Evolutionary conservation across 2,888 invertebrate species (phyloP), one percentile per base, ranked within the genome.

Genomic region (Calliopum simillimum): DNA sequence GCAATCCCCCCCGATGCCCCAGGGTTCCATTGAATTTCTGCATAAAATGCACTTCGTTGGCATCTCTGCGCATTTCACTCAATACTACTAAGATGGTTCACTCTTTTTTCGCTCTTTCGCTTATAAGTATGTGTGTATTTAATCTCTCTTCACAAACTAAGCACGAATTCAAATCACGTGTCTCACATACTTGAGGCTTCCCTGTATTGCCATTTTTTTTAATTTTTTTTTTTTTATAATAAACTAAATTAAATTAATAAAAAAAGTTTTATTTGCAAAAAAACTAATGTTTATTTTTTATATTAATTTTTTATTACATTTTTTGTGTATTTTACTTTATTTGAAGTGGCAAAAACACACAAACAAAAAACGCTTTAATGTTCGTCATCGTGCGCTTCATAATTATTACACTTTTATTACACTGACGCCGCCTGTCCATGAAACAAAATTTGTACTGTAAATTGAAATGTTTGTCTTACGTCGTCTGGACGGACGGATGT

Each of bases 141-240:
- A 33, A 8, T 8, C 33, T 33, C 33, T 33, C 33, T 33, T 33
- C 8, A 8, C 11, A 1, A 41, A 6, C 19, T 13, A 8, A 46
- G 3, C 61, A 46, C 46, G 19, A 53, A 65, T 55, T 65, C 53
- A 65, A 65, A 65, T 65, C 65, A 65, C 65, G 65, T 65, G 65
- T 65, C 12, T 53, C 53, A n/a, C 61, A 61, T 61, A 44, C 44
- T 61, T 61, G 44, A 44, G 44, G 61, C 59, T 33, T 21, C 61
- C 16, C 61, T 61, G 43, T 3, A 16, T 41, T 19, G 41, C 2
- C 13, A 21, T 21, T 61, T 61, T 41, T 59, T 23, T 14, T n/a
- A n/a, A n/a, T 16, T 56, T 8, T 33, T 2, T 59, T 5, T 59
- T 55, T 61, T 61, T 23, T 21, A 8, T 56, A 25, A 14, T 11